A percentile compares a stretch with the other conserved stretches of the same genome.
Evolutionary conservation across 1,140 invertebrate species (phyloP).

Genomic region (Pseudobourletiella spinata): DNA sequence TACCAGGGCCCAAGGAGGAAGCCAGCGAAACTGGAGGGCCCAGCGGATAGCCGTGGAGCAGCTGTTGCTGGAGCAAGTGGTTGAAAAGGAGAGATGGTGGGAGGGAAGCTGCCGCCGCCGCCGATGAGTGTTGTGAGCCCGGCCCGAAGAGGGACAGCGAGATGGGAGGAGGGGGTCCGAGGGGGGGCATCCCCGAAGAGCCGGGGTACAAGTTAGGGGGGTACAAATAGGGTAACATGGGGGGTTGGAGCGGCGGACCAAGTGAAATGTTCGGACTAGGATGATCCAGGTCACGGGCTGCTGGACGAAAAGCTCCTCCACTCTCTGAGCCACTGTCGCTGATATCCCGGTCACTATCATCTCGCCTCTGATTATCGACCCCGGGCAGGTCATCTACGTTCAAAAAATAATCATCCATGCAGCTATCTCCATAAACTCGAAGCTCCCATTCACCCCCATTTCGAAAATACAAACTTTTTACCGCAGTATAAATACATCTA

Average conservation of each 20-base stretch:
- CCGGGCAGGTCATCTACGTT: slow-evolving; percentile 24
- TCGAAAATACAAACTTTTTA: no score
- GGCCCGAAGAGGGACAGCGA: slow-evolving; percentile 38
- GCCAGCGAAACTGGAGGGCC: slow-evolving; percentile 37
- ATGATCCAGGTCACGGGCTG: slow-evolving; percentile 56
- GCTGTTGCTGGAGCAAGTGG: slow-evolving; percentile 35
- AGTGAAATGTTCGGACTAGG: slow-evolving; percentile 76
- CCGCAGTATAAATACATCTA: no score
- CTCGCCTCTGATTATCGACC: slow-evolving; percentile 24
- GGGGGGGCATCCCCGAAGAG: slow-evolving; percentile 45
- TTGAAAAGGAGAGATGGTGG: slow-evolving; percentile 36
- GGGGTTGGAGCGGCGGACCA: slow-evolving; percentile 76
- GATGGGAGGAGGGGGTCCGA: slow-evolving; percentile 45
- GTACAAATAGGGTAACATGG: slow-evolving; percentile 77
- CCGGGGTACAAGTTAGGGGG: slow-evolving; percentile 67
- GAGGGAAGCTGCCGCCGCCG: slow-evolving; percentile 36
- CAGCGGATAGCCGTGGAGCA: slow-evolving; percentile 36
- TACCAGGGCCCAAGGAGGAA: slow-evolving; percentile 37
- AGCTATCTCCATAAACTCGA: not conserved
- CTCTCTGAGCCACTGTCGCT: slow-evolving; percentile 41
- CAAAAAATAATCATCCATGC: not conserved
- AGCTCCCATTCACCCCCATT: not conserved
- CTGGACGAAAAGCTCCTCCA: slow-evolving; percentile 47
- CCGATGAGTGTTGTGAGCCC: slow-evolving; percentile 20
- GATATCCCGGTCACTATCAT: slow-evolving; percentile 37